Base-by-base conservation (phyloP, 2,888 invertebrate species). In the Drosophila siamana region DNA sequence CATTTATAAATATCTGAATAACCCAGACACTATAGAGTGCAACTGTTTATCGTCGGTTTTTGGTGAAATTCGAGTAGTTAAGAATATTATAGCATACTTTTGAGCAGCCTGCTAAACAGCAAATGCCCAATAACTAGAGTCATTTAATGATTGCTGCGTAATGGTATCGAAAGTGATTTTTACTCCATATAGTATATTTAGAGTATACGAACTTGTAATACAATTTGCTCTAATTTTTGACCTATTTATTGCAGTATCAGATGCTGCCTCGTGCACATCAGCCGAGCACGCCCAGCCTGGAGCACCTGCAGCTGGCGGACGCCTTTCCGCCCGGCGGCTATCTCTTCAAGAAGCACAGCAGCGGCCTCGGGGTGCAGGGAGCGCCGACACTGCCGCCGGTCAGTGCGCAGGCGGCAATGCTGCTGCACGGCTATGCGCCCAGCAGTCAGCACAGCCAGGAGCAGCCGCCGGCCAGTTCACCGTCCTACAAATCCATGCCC, bases 401-500 rank as follows among this genome's bases (percentile, higher is more conserved):
- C 0, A 75, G 88, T 9, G 65, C 77, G 11, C 83, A 80, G 56
- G 72, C 87, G 8, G 67, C 82, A 1, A 81, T 91, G 71, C 70
- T 89, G 54, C 24, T 90, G 61, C 90, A 90, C 26, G 85, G 76
- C 59, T 91, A 89, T 52, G 67, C 81, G 55, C 76, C 82, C 24
- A 75, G 74, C 73, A 80, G 83, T n/a, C 69, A 44, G 4, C 50
- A 47, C 13, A 51, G 52, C 36, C 78, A 67, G 55, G 72, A 71
- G 28, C 74, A 87, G 41, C 90, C 90, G 33, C 77, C 88, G 16
- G 64, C 68, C 0, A 91, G 90, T 51, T 92, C 85, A n/a, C 92
- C 92, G 6, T 86, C 88, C 0, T 90, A 89, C 62, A 90, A 91
- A 59, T 90, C 92, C 48, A 80, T 92, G 76, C 92, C 92, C 9